Evolutionary conservation across 2,113 vertebrate species (phyloP).

Genomic region (Notarius quadriscutis): DNA sequence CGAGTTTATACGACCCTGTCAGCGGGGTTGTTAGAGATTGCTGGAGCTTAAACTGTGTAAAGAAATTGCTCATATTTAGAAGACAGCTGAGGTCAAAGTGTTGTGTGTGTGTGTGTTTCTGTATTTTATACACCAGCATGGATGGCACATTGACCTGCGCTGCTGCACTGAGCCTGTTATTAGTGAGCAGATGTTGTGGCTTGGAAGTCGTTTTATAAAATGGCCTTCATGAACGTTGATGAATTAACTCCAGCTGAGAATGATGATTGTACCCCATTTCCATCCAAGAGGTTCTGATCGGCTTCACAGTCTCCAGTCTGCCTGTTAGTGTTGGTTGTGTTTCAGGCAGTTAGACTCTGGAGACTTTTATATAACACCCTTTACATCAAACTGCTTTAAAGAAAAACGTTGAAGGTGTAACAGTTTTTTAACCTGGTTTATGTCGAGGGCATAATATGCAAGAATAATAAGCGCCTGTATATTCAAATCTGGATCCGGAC

Average conservation of each 20-base stretch:
- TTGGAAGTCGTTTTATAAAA: background rate
- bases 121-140: background rate
- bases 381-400: constrained; percentile 3
- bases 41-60: constrained; percentile 6
- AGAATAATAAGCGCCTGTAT: background rate
- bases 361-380: constrained; percentile 9
- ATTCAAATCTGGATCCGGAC: background rate
- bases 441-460: background rate
- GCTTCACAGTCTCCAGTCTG: constrained; percentile 1
- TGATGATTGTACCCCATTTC: background rate
- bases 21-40: constrained; percentile 1
- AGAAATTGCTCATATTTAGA: constrained; percentile 5
- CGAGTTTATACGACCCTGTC: constrained; percentile 19
- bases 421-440: background rate
- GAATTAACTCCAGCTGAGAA: constrained; percentile 18
- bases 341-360: background rate
- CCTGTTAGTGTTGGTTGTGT: constrained; percentile 8
- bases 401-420: background rate
- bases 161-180: constrained; percentile 2
- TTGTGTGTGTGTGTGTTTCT: background rate
- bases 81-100: background rate
- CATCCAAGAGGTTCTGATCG: background rate
- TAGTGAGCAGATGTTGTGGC: constrained; percentile 28
- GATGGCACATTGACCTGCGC: background rate
- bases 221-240: background rate